Base-by-base conservation (phyloP, 2,113 vertebrate genomes). In the Pollimyrus isidori region DNA sequence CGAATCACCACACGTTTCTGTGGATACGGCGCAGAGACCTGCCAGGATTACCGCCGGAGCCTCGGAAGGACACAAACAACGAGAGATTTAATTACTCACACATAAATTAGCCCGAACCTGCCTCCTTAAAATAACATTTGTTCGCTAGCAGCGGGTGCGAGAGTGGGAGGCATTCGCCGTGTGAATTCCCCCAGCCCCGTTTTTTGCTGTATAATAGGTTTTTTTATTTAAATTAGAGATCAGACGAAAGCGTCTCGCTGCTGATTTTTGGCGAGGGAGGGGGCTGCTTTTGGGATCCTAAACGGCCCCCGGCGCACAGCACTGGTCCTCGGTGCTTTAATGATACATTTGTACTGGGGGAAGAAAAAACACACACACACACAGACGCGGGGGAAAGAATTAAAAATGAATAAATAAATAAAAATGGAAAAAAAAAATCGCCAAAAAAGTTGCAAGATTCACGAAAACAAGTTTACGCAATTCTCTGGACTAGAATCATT, bases 51-150 rank as follows among this genome's bases (percentile, higher is more conserved):
- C 92, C 92, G 92, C 92, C 90, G 19, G 35, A 90, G 94, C 92
- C 94, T 94, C 92, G 93, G 95, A 95, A 95, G 93, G 94, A 95
- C 94, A 94, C 93, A 96, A 96, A 96, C 95, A 95, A 96, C 95
- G 93, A 95, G 95, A 95, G 95, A 94, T 95, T 95, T 95, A 95
- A 96, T 96, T 96, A 96, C 95, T 94, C 95, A 92, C 95, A 95
- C 95, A 96, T 96, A 96, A 96, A 96, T 96, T 96, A 96, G 91
- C 95, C 93, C 69, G 91, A 95, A 96, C 93, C 94, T 94, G 93
- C 93, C 94, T 95, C 94, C 94, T 95, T 95, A 96, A 96, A 96
- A 96, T 95, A 96, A 95, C 94, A 95, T 96, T 96, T 96, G 95
- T 96, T 96, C 95, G 95, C 95, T 96, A 95, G 92, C 91, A 96